Base-by-base conservation (phyloP, 2,888 invertebrate genomes). In the Frankliniella intonsa region DNA sequence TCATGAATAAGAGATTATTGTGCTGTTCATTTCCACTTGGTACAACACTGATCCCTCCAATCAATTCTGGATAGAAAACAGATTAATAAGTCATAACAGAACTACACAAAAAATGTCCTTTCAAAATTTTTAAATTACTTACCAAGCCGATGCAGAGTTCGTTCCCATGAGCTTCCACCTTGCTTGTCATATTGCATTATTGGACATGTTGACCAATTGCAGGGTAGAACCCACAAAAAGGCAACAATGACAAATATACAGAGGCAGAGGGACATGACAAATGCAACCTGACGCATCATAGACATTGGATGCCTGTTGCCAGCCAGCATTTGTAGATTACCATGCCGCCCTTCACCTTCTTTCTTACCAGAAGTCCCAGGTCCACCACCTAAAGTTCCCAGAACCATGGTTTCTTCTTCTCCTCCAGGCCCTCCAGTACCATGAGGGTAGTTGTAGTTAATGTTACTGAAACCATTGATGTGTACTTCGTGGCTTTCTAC, bases 181-280 rank as follows among this genome's bases (percentile, higher is more conserved):
- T 85, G 84, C 83, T 85, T 86, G 55, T 85, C 84, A 81, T 86
- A 85, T 27, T 85, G 82, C 12, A 85, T 81, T 27, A 86, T 84
- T 27, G 92, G 90, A 85, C 95, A 95, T 81, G 92, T 91, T 22
- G 92, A 91, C 10, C 90, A 90, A 86, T 93, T 92, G 86, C 95
- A 95, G 0, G 95, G 95, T 85, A 93, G 88, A 19, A 93, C 91
- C 93, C 93, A 94, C 10, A 94, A 88, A 86, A 94, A 96, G 86
- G 93, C 90, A 79, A 94, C 89, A 81, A 94, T 91, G 11, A 93
- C 93, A 83, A 93, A 88, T 83, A 94, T 88, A 86, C 94, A 95
- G 81, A 93, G 87, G 80, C 94, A 87, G 84, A 95, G 91, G 0
- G 95, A 95, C 14, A 91, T 89, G 25, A 93, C 88, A 85, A 95